Conservation (phyloP, 2,113 vertebrate genomes). For the Chitala chitala region DNA sequence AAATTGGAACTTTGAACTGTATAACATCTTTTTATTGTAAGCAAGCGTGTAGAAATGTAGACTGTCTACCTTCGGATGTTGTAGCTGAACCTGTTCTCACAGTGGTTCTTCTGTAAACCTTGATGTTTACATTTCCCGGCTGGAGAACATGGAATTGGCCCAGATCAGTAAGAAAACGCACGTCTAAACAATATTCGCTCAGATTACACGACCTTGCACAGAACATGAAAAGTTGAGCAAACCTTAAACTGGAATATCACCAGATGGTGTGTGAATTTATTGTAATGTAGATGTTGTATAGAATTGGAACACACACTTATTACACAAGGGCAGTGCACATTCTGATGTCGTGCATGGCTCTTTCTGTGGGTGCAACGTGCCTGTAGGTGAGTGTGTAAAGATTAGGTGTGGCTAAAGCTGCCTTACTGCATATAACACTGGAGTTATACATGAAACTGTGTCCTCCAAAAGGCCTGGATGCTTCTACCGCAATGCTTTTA, state of each 20-base stretch:
- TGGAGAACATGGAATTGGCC: not conserved
- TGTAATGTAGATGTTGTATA: not conserved
- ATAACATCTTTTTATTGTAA: no score
- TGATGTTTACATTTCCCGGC: slow-evolving; percentile 10
- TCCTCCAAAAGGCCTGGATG: not conserved
- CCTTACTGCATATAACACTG: not conserved
- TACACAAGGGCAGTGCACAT: not conserved
- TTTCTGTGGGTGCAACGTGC: not conserved
- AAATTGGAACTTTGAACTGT: no score
- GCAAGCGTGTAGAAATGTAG: not conserved
- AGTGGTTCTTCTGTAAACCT: slow-evolving; percentile 11
- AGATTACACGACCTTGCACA: no score
- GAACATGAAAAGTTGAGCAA: no score
- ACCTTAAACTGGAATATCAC: no score
- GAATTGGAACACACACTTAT: not conserved
- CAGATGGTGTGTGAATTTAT: not conserved
- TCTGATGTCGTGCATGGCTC: not conserved
- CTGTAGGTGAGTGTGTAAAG: slow-evolving; percentile 10
- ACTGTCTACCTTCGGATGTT: not conserved
- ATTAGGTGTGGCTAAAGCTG: slow-evolving; percentile 6
- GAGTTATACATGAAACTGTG: not conserved
- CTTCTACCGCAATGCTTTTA: not conserved
- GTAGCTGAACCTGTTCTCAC: slow-evolving; percentile 11
- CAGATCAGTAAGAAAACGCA: not conserved
- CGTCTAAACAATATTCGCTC: not conserved